Percentiles rank a stretch among this genome's conserved stretches.
phyloP scores from a whole-genome alignment of 2,797 vertebrate species.

The Forpus xanthops region DNA sequence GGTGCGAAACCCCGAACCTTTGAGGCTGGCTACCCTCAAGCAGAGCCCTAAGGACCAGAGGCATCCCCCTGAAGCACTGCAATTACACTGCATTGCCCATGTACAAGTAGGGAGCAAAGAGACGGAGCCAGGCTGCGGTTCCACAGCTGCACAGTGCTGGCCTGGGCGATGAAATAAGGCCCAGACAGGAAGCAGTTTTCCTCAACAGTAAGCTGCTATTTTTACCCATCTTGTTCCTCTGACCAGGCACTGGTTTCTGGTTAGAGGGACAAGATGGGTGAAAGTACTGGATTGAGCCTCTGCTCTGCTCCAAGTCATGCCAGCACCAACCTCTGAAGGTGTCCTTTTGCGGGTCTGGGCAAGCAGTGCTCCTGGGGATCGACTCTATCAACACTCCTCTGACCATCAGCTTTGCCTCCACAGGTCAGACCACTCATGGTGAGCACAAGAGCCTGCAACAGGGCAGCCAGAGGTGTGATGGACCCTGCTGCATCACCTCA shows the following conservation, averaged over 20 bases:
- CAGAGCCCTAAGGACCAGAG: not conserved
- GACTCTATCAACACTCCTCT: not conserved
- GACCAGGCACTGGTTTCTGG: not conserved
- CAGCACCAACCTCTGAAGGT: not conserved
- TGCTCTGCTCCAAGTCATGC: not conserved
- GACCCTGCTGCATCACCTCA: not conserved
- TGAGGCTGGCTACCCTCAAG: not conserved
- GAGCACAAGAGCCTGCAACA: not conserved
- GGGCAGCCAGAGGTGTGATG: not conserved
- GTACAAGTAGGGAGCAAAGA: not conserved
- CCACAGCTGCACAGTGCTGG: not conserved
- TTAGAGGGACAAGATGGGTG: not conserved
- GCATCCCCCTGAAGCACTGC: accelerated
- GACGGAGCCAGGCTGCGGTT: not conserved
- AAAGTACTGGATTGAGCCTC: not conserved
- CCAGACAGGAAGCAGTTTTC: constrained; percentile 47
- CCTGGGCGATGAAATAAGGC: constrained; percentile 16
- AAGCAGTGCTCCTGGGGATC: not conserved
- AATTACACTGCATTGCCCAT: not conserved
- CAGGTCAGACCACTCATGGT: accelerated
- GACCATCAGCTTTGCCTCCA: accelerated
- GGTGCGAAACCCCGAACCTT: not conserved
- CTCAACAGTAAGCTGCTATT: constrained; percentile 58
- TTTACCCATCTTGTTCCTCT: constrained; percentile 26
- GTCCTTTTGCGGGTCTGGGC: not conserved